Conservation (phyloP, 2,797 vertebrate genomes). For the Lacerta bilineata region DNA sequence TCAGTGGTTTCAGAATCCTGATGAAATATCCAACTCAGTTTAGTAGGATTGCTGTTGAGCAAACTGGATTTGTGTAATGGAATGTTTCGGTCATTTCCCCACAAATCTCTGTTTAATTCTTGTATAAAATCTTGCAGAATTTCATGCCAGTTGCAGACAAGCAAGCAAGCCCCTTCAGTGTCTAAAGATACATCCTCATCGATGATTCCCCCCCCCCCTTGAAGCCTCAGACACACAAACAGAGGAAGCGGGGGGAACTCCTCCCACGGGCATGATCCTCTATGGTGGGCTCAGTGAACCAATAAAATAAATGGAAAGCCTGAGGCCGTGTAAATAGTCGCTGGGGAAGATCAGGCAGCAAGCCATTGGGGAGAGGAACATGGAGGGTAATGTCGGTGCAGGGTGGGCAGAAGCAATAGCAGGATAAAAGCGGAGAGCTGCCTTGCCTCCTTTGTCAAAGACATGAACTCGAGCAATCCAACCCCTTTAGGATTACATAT, state of each 20-base stretch:
- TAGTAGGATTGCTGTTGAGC: background rate
- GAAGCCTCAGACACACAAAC: background rate
- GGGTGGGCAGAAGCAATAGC: background rate
- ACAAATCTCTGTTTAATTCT: background rate
- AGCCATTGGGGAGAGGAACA: slow-evolving; percentile 6
- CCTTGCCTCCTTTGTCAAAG: slow-evolving; percentile 30
- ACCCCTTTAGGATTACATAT: slow-evolving; percentile 14
- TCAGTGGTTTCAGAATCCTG: background rate
- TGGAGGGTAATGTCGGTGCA: slow-evolving; percentile 9
- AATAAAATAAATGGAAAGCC: slow-evolving; percentile 33
- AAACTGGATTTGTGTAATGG: background rate
- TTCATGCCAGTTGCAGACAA: background rate
- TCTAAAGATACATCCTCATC: slow-evolving; percentile 4
- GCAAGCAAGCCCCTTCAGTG: background rate
- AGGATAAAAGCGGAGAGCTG: slow-evolving; percentile 32
- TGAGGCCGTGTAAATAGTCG: slow-evolving; percentile 20
- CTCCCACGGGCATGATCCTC: background rate
- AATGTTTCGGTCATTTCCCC: background rate
- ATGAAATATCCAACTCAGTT: background rate
- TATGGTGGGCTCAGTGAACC: background rate
- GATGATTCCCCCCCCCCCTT: background rate
- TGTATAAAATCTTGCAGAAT: background rate
- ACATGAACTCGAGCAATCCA: slow-evolving; percentile 30
- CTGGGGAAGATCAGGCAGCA: background rate
- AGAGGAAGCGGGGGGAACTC: background rate